These are phyloP conservation scores for Escarpia spicata DNA, from an alignment of 2,888 invertebrate genomes.

Conservation along the genomic window DNA sequence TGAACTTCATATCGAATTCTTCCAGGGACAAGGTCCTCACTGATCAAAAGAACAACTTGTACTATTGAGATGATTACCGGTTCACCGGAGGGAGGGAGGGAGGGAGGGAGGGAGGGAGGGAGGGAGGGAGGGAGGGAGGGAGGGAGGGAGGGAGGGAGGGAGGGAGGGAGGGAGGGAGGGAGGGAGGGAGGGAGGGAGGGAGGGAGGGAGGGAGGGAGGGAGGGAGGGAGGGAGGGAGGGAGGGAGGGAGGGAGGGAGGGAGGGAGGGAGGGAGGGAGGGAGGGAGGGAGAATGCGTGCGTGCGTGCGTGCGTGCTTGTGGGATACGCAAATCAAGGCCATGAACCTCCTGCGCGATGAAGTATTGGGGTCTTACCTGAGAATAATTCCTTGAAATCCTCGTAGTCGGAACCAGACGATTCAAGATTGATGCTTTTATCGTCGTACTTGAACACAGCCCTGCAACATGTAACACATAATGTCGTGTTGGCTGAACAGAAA, in stretches of 20 bases:
- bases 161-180: slow-evolving; percentile 20
- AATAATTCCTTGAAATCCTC: slow-evolving; percentile 63
- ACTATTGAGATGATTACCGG: neutral
- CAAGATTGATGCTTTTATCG: slow-evolving; percentile 75
- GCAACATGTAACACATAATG: slow-evolving; percentile 37
- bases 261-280: neutral
- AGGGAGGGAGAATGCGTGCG: neutral
- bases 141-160: neutral
- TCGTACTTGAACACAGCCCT: slow-evolving; percentile 84
- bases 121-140: slow-evolving; percentile 18
- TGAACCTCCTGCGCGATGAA: neutral
- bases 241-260: no score
- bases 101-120: neutral
- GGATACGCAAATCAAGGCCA: no score
- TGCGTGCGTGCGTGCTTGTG: neutral
- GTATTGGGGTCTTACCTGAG: slow-evolving; percentile 41
- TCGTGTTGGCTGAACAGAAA: no score
- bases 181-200: neutral
- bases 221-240: no score
- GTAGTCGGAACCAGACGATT: slow-evolving; percentile 77
- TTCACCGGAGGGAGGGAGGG: slow-evolving; percentile 25
- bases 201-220: neutral
- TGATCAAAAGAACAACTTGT: no score
- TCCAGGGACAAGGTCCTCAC: neutral
- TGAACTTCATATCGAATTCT: neutral